These are phyloP conservation scores for Laticauda laticaudata DNA, from an alignment of 2,113 vertebrate genomes.

Conservation along the genomic window DNA sequence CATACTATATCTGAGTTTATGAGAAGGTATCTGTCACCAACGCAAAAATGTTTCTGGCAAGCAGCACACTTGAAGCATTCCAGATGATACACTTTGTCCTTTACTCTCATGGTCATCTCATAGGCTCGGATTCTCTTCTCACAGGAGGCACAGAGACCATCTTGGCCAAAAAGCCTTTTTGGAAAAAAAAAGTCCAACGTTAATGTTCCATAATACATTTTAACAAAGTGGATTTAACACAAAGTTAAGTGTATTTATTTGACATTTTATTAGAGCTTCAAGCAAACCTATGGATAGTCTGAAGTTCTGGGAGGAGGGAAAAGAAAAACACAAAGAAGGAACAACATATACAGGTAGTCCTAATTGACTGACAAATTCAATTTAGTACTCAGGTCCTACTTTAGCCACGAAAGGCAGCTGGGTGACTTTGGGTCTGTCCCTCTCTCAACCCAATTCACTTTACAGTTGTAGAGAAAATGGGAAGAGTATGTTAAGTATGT, in stretches of 20 bases:
- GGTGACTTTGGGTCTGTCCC: not conserved
- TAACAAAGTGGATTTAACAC: not conserved
- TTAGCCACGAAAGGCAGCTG: not conserved
- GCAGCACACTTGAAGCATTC: constrained; percentile 98
- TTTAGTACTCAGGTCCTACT: not conserved
- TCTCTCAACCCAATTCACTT: not conserved
- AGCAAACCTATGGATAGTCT: not conserved
- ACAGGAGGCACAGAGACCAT: constrained; percentile 93
- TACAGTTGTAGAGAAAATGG: not conserved
- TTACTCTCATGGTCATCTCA: constrained; percentile 98
- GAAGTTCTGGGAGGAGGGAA: not conserved
- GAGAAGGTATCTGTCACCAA: constrained; percentile 96
- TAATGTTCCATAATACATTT: not conserved
- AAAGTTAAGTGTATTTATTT: fast-evolving
- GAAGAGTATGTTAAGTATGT: not conserved
- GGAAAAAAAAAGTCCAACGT: not conserved
- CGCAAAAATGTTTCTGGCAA: constrained; percentile 99
- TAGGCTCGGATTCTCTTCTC: constrained; percentile 97
- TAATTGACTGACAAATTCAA: not conserved
- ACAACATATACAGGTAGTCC: not conserved
- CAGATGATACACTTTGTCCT: constrained; percentile 98
- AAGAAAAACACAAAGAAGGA: not conserved
- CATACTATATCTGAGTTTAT: constrained; percentile 99
- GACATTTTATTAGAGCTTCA: not conserved
- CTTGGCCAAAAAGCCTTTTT: constrained; percentile 93